Conservation (phyloP, 2,888 invertebrate genomes). For the Bruchidius siliquastri region DNA sequence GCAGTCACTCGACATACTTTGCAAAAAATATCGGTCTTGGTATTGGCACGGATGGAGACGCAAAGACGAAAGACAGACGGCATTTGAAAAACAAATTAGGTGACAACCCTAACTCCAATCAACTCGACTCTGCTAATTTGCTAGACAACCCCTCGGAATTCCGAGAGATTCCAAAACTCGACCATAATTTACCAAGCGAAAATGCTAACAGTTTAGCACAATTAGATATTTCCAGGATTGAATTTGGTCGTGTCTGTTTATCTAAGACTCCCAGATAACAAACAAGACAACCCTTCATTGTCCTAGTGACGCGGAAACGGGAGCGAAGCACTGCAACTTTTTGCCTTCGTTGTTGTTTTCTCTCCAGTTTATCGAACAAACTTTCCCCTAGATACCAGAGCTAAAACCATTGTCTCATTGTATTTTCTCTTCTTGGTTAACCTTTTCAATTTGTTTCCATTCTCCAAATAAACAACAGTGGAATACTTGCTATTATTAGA, state of each 20-base stretch:
- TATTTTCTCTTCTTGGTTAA: not conserved
- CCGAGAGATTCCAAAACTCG: not conserved
- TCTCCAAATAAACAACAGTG: not conserved
- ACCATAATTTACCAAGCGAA: not conserved
- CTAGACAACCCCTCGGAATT: not conserved
- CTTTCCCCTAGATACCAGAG: not conserved
- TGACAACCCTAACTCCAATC: not conserved
- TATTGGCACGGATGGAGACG: no score
- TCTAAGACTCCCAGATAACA: not conserved
- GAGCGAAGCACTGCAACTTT: not conserved
- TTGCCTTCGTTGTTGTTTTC: not conserved
- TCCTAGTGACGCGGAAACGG: not conserved
- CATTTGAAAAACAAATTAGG: no score
- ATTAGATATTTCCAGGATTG: not conserved
- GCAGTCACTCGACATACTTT: no score
- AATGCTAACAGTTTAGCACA: not conserved
- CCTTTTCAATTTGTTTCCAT: not conserved
- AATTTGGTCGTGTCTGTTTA: not conserved
- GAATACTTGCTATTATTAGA: no score
- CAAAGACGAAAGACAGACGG: no score
- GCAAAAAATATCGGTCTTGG: no score
- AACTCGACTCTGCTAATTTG: not conserved
- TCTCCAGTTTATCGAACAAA: not conserved
- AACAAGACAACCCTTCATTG: not conserved
- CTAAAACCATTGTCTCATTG: not conserved